Evolutionary conservation across 1,140 invertebrate species (phyloP).

Genomic region (Panulirus ornatus): DNA sequence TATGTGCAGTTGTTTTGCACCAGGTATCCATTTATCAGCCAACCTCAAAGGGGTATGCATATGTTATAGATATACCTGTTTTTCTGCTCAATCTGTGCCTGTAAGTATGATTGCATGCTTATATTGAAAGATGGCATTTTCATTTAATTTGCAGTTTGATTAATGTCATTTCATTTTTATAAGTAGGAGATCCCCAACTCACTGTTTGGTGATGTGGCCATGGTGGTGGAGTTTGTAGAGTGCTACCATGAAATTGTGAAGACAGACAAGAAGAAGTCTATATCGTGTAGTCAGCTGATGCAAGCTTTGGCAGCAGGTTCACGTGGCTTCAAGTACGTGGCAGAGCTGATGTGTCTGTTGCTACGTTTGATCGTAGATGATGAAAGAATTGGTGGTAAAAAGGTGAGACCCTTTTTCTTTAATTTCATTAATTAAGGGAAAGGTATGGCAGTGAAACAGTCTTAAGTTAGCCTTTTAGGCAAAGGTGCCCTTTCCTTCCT

Average conservation of each 20-base stretch:
- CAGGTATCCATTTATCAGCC: too few species aligned
- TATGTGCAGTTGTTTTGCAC: too few species aligned
- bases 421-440: too few species aligned
- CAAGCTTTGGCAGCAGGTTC: slow-evolving; percentile 48
- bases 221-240: slow-evolving; percentile 40
- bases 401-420: background rate
- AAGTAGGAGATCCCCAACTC: slow-evolving; percentile 62
- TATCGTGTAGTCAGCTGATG: slow-evolving; percentile 47
- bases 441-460: too few species aligned
- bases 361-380: slow-evolving; percentile 48
- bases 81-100: too few species aligned
- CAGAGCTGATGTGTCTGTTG: slow-evolving; percentile 51
- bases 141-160: too few species aligned
- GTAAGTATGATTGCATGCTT: too few species aligned
- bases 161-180: background rate
- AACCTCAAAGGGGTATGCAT: too few species aligned
- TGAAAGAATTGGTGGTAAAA: slow-evolving; percentile 22
- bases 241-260: slow-evolving; percentile 40
- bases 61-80: too few species aligned
- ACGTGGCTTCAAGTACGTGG: slow-evolving; percentile 40
- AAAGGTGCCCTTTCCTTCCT: too few species aligned
- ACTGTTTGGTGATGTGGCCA: slow-evolving; percentile 48
- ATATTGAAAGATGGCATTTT: too few species aligned
- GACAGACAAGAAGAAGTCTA: slow-evolving; percentile 56
- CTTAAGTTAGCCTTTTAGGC: too few species aligned